Evolutionary conservation across 2,113 vertebrate genomes (phyloP).

Genomic region (Tychaedon coryphoeus): DNA sequence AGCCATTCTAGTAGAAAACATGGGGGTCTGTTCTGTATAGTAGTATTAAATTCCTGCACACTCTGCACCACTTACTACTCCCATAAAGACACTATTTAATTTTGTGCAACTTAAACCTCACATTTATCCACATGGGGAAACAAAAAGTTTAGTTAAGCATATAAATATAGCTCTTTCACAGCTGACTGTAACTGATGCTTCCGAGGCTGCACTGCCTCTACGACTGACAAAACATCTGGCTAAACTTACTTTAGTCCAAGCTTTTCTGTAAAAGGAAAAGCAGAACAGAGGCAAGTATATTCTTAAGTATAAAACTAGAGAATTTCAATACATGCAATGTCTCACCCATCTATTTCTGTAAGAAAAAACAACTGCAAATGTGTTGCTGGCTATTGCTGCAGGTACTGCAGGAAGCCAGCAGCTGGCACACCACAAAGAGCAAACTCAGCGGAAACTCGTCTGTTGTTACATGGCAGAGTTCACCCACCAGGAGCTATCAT

Average conservation of each 20-base stretch:
- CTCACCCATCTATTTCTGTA: not conserved
- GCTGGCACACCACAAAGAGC: constrained; percentile 17
- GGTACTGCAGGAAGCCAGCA: constrained; percentile 31
- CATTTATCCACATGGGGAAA: not conserved
- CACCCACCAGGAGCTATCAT: not conserved
- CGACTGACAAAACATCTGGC: not conserved
- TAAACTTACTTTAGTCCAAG: not conserved
- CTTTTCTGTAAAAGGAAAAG: not conserved
- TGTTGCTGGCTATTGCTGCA: not conserved
- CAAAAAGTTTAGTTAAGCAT: not conserved
- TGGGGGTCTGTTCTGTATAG: not conserved
- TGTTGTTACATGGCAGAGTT: not conserved
- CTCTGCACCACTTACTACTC: not conserved
- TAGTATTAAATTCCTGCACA: constrained; percentile 20
- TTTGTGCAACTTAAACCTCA: constrained; percentile 33
- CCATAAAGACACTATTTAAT: constrained; percentile 26
- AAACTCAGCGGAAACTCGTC: not conserved
- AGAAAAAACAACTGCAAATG: not conserved
- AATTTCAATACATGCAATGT: not conserved
- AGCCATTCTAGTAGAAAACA: constrained; percentile 3
- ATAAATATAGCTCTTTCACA: constrained; percentile 8
- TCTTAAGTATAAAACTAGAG: not conserved
- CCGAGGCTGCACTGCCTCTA: not conserved
- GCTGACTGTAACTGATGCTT: not conserved
- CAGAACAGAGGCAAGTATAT: not conserved